Evolutionary conservation across 37 sponge, comb jelly and placozoan species (phyloP).

Genomic region (Geodia barretti): DNA sequence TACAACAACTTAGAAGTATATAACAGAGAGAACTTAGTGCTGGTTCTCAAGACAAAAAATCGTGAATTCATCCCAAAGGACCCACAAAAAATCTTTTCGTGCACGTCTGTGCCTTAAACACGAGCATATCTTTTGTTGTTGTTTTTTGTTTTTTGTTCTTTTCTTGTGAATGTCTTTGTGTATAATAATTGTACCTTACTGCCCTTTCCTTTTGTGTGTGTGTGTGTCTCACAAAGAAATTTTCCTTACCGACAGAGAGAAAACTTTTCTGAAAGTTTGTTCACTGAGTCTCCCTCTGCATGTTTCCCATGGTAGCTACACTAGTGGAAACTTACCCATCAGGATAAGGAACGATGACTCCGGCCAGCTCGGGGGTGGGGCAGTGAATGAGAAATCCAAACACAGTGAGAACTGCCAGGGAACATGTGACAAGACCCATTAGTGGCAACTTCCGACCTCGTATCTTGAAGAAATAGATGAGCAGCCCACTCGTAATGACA

Average conservation of each 20-base stretch:
- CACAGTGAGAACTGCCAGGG: not conserved
- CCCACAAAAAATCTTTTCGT: too few species aligned
- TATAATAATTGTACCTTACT: not conserved
- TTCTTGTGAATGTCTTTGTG: not conserved
- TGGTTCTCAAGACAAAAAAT: too few species aligned
- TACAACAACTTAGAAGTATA: too few species aligned
- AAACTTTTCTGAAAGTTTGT: too few species aligned
- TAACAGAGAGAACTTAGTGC: too few species aligned
- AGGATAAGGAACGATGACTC: not conserved
- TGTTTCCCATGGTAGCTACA: not conserved
- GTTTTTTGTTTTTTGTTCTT: not conserved
- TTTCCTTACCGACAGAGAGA: too few species aligned
- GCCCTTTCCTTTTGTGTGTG: not conserved
- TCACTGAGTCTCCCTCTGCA: too few species aligned
- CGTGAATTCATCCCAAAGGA: too few species aligned
- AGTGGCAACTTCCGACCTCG: not conserved
- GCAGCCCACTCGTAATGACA: not conserved
- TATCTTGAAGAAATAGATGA: not conserved
- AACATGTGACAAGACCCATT: not conserved
- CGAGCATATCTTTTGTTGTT: too few species aligned
- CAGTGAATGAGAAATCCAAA: slow-evolving; percentile 12
- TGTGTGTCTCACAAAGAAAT: too few species aligned
- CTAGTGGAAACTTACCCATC: not conserved
- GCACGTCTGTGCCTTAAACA: too few species aligned
- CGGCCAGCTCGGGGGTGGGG: slow-evolving; percentile 16